A percentile compares a stretch with the other conserved stretches of the same genome.
Evolutionary conservation across 2,113 vertebrate species (phyloP).

Genomic region (Prionailurus bengalensis): DNA sequence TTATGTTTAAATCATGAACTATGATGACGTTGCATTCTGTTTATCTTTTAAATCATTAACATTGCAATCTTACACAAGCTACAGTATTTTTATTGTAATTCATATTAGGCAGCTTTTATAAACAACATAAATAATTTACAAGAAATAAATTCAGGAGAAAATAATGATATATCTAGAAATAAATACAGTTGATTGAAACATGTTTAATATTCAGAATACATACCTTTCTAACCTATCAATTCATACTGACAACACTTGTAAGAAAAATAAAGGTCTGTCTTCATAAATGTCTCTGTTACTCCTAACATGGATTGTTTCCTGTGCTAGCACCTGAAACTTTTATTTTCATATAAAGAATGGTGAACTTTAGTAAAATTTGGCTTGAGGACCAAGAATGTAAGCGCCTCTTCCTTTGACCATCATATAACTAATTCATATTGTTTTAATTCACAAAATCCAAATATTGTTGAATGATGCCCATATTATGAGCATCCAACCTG

Average conservation of each 20-base stretch:
- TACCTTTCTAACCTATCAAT: not conserved
- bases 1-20: constrained; percentile 2
- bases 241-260: not conserved
- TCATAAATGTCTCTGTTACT: not conserved
- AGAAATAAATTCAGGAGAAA: not conserved
- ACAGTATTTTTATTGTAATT: not conserved
- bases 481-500: not conserved
- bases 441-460: constrained; percentile 14
- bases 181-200: constrained; percentile 7
- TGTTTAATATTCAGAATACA: not conserved
- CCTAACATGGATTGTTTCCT: not conserved
- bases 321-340: not conserved
- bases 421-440: not conserved
- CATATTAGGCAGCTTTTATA: not conserved
- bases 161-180: not conserved
- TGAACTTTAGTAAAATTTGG: constrained; percentile 30
- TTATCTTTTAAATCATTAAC: constrained; percentile 10
- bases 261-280: not conserved
- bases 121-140: not conserved
- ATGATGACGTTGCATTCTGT: not conserved
- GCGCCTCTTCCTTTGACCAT: not conserved
- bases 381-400: not conserved
- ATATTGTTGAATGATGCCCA: not conserved
- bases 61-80: not conserved
- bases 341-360: not conserved